These are phyloP conservation scores for Lagocephalus sceleratus DNA, from an alignment of 2,797 vertebrate species.

Conservation along the genomic window DNA sequence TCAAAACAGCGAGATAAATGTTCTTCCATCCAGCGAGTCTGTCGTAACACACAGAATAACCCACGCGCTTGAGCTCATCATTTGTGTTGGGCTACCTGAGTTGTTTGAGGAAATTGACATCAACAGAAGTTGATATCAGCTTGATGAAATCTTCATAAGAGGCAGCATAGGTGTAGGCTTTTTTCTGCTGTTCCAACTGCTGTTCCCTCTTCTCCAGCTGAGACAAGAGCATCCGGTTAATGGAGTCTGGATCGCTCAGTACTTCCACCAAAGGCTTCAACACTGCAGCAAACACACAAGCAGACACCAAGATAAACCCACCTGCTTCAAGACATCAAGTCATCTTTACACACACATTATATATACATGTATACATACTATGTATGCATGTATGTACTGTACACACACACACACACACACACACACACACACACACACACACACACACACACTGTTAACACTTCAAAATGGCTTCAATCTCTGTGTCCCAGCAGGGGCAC, in stretches of 20 bases:
- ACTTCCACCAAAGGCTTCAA: slow-evolving; percentile 91
- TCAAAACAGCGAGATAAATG: slow-evolving; percentile 30
- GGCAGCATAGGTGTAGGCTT: slow-evolving; percentile 95
- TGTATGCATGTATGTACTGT: no score
- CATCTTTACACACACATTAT: no score
- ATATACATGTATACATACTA: no score
- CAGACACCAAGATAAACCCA: slow-evolving; percentile 1
- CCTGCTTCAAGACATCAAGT: no score
- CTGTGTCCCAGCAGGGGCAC: no score
- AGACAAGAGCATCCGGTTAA: slow-evolving; percentile 91
- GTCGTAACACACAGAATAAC: no score
- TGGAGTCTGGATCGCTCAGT: slow-evolving; percentile 94
- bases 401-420: no score
- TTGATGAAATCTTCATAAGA: slow-evolving; percentile 99
- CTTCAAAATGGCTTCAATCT: no score
- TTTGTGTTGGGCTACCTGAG: no score
- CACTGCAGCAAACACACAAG: slow-evolving; percentile 66
- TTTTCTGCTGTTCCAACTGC: slow-evolving; percentile 92
- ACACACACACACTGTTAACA: background rate
- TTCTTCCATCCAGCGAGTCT: no score
- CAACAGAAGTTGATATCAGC: slow-evolving; percentile 91
- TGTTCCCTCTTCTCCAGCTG: slow-evolving; percentile 95
- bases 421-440: slow-evolving; percentile 3
- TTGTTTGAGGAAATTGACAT: slow-evolving; percentile 95
- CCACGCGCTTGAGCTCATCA: no score